These are phyloP conservation scores for Paedocypris micromegethes DNA, from an alignment of 2,797 vertebrate genomes.

Conservation along the genomic window DNA sequence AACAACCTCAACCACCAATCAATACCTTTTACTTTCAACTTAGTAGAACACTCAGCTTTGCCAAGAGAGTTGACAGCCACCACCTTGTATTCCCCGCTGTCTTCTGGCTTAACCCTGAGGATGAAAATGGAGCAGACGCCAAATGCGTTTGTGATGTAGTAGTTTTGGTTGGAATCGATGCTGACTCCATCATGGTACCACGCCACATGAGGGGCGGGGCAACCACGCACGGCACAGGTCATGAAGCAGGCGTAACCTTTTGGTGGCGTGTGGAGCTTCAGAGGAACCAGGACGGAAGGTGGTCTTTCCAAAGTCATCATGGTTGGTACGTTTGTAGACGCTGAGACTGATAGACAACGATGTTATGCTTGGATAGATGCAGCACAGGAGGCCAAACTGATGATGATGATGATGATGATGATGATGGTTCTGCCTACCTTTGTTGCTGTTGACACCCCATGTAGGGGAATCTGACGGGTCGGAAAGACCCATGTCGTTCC, in stretches of 20 bases:
- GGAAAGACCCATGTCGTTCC: constrained; percentile 78
- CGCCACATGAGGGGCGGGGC: constrained; percentile 67
- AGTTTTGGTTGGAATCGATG: constrained; percentile 68
- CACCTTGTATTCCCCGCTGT: constrained; percentile 76
- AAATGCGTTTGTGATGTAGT: constrained; percentile 73
- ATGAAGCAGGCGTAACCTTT: constrained; percentile 79
- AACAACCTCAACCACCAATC: too few relatives aligned
- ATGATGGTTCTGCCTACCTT: constrained; percentile 57
- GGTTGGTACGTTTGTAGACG: constrained; percentile 29
- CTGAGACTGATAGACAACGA: constrained; percentile 46
- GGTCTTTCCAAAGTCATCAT: constrained; percentile 62
- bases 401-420: not conserved
- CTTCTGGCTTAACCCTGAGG: constrained; percentile 60
- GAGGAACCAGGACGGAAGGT: constrained; percentile 76
- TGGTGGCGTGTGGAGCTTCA: constrained; percentile 76
- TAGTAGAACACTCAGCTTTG: constrained; percentile 69
- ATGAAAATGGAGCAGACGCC: constrained; percentile 83
- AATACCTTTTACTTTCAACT: constrained; percentile 73
- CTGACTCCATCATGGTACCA: constrained; percentile 79
- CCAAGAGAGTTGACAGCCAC: constrained; percentile 76
- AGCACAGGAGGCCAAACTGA: not conserved
- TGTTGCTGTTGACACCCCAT: constrained; percentile 69
- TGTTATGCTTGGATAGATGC: not conserved
- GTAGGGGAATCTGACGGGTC: constrained; percentile 75
- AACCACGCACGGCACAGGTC: constrained; percentile 80